Evolutionary conservation across 2,797 vertebrate species (phyloP).

Genomic region (Antennarius maculatus): DNA sequence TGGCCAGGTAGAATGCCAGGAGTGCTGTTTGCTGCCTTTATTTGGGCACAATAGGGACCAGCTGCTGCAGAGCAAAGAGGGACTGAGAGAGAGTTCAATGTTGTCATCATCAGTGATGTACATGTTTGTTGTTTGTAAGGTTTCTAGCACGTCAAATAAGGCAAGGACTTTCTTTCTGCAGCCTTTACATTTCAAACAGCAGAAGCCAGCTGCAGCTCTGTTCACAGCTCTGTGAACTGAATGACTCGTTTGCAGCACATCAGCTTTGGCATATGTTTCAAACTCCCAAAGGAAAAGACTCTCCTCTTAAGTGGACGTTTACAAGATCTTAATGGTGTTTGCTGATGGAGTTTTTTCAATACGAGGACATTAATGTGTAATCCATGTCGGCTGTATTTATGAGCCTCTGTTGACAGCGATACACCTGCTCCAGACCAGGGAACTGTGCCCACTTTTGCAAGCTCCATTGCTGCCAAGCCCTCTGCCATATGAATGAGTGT

Average conservation of each 20-base stretch:
- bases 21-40: slow-evolving; percentile 70
- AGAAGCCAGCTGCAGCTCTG: slow-evolving; percentile 5
- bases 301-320: slow-evolving; percentile 31
- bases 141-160: background rate
- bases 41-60: slow-evolving; percentile 74
- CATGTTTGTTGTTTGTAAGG: slow-evolving; percentile 55
- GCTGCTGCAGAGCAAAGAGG: slow-evolving; percentile 1
- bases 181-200: too few relatives aligned
- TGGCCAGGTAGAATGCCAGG: slow-evolving; percentile 42
- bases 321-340: slow-evolving; percentile 52
- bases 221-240: slow-evolving; percentile 12
- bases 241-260: slow-evolving; percentile 35
- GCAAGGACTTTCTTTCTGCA: background rate
- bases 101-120: slow-evolving; percentile 52
- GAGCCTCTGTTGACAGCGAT: slow-evolving; percentile 65
- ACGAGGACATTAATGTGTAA: slow-evolving; percentile 60
- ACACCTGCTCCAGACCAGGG: slow-evolving; percentile 63
- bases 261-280: background rate
- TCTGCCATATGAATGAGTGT: slow-evolving; percentile 43
- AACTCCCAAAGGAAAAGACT: background rate
- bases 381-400: slow-evolving; percentile 58
- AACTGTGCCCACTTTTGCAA: slow-evolving; percentile 30
- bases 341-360: slow-evolving; percentile 62
- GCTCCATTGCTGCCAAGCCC: slow-evolving; percentile 42
- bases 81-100: slow-evolving; percentile 29